Evolutionary conservation across 2,113 vertebrate genomes (phyloP).

Genomic region (Carassius auratus): DNA sequence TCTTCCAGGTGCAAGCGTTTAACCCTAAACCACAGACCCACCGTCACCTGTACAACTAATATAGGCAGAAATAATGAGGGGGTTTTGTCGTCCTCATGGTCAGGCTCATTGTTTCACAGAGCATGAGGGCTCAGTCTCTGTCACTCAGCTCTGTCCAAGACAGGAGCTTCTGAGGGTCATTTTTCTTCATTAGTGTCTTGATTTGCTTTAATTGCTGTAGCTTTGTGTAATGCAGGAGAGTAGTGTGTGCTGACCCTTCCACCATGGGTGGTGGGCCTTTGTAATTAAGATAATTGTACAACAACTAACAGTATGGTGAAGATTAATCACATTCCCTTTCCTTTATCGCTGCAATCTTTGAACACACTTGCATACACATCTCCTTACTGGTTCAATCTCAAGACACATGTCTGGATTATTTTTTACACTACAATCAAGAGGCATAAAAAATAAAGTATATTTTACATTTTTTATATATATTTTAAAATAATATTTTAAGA

Average conservation of each 20-base stretch:
- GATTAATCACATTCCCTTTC: constrained; percentile 51
- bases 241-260: constrained; percentile 45
- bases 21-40: neutral
- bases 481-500: neutral
- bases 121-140: constrained; percentile 10
- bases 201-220: constrained; percentile 55
- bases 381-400: neutral
- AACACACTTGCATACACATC: constrained; percentile 10
- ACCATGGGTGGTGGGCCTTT: constrained; percentile 44
- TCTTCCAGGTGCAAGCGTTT: neutral
- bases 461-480: too few species aligned
- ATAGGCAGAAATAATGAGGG: neutral
- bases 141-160: constrained; percentile 27
- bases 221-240: constrained; percentile 36
- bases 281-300: constrained; percentile 62
- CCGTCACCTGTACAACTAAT: neutral
- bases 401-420: neutral
- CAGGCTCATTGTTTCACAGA: constrained; percentile 15
- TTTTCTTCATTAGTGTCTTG: constrained; percentile 54
- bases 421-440: neutral
- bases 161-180: constrained; percentile 12
- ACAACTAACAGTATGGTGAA: constrained; percentile 37
- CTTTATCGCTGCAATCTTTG: constrained; percentile 26
- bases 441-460: neutral
- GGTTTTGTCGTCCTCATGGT: neutral